Conservation (phyloP, 2,888 invertebrate species). For the Sphecodes monilicornis region DNA sequence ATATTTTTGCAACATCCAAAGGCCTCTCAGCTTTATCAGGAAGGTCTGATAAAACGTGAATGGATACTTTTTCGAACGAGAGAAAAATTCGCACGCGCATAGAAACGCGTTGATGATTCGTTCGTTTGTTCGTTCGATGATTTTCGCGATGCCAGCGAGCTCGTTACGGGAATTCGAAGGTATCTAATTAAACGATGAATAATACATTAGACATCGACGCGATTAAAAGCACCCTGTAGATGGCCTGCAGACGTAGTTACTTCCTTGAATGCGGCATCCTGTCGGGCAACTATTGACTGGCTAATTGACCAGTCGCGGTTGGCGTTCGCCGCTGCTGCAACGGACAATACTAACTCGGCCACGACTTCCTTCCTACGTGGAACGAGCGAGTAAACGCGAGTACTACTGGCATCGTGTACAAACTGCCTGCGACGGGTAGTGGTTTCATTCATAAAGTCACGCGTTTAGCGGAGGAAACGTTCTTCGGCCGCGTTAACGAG, state of each 20-base stretch:
- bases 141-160: not conserved
- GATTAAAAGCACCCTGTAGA: slow-evolving; percentile 78
- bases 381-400: slow-evolving; percentile 78
- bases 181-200: slow-evolving; percentile 79
- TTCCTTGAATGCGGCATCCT: slow-evolving; percentile 81
- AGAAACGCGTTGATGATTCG: not conserved
- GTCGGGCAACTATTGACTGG: slow-evolving; percentile 77
- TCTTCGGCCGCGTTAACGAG: slow-evolving; percentile 34
- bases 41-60: not conserved
- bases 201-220: slow-evolving; percentile 78
- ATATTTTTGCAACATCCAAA: too few species aligned
- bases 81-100: not conserved
- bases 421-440: slow-evolving; percentile 68
- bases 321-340: slow-evolving; percentile 54
- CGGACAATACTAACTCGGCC: slow-evolving; percentile 77
- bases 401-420: slow-evolving; percentile 72
- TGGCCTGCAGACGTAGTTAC: slow-evolving; percentile 75
- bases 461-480: slow-evolving; percentile 71
- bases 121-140: not conserved
- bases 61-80: not conserved
- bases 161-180: slow-evolving; percentile 68
- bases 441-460: slow-evolving; percentile 82
- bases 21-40: too few species aligned
- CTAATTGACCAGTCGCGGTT: slow-evolving; percentile 19
- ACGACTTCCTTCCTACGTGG: slow-evolving; percentile 79